These are phyloP conservation scores for Epinotia ramella DNA, from an alignment of 2,888 invertebrate species.

Conservation along the genomic window DNA sequence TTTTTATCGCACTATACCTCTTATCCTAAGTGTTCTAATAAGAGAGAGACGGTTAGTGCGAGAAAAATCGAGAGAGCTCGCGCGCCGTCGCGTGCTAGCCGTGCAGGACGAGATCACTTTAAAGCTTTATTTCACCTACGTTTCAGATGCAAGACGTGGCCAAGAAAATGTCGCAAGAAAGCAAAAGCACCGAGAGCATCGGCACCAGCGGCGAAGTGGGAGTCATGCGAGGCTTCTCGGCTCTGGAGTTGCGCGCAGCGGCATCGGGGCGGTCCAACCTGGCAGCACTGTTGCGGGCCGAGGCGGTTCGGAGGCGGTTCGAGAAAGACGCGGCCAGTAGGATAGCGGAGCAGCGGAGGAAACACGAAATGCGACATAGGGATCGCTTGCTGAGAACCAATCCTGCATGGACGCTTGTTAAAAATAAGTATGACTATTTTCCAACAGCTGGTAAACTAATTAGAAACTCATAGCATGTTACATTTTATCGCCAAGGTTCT, in stretches of 20 bases:
- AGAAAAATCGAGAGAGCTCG: too few relatives aligned
- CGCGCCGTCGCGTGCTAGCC: too few relatives aligned
- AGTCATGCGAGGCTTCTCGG: constrained; percentile 77
- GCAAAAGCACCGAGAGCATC: constrained; percentile 66
- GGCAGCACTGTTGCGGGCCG: constrained; percentile 88
- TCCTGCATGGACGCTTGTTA: constrained; percentile 89
- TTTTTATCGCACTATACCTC: too few relatives aligned
- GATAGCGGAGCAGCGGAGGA: constrained; percentile 85
- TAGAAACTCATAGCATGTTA: too few relatives aligned
- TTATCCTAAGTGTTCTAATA: too few relatives aligned
- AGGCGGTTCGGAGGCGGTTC: constrained; percentile 86
- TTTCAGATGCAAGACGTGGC: constrained; percentile 75
- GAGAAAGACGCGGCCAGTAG: constrained; percentile 86
- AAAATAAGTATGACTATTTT: constrained; percentile 77
- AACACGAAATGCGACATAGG: constrained; percentile 84
- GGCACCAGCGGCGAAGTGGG: constrained; percentile 58
- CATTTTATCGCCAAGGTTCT: too few relatives aligned
- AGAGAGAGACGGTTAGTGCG: too few relatives aligned
- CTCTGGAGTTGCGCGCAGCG: constrained; percentile 71
- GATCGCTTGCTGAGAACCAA: constrained; percentile 86
- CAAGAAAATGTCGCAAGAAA: constrained; percentile 72
- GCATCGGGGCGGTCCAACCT: constrained; percentile 85
- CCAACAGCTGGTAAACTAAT: neutral
- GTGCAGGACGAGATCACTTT: too few relatives aligned
- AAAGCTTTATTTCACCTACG: neutral